Percentiles rank a stretch among this genome's conserved stretches.
Evolutionary conservation across 2,113 vertebrate species (phyloP).

Genomic region (Promerops cafer): DNA sequence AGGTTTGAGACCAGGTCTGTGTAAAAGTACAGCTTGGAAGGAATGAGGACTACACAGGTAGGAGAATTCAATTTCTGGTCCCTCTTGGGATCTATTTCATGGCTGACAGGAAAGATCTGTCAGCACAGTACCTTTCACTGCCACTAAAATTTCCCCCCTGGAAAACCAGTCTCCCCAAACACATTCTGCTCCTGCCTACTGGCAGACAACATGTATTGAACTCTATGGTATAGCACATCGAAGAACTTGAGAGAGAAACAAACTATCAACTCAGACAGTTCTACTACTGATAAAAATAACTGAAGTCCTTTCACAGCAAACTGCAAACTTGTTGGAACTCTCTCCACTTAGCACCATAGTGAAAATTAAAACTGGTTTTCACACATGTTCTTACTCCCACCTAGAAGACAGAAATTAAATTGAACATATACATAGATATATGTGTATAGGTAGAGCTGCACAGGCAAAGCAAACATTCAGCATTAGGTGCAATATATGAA

Average conservation of each 20-base stretch:
- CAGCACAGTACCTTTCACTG: neutral
- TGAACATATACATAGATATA: neutral
- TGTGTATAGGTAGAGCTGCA: neutral
- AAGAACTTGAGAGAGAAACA: neutral
- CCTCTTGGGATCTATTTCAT: neutral
- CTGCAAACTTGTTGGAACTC: neutral
- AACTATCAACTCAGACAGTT: neutral
- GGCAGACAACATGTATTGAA: neutral
- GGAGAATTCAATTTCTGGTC: neutral
- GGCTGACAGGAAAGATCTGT: neutral
- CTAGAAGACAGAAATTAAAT: neutral
- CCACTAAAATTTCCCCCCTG: neutral
- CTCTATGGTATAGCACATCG: neutral
- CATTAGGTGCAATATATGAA: neutral
- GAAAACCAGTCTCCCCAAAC: neutral
- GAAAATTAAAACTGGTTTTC: neutral
- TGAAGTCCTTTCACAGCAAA: neutral
- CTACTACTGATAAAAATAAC: neutral
- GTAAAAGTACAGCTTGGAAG: neutral
- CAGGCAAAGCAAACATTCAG: neutral
- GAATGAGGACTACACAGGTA: neutral
- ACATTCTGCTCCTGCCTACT: accelerated
- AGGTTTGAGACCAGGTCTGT: neutral
- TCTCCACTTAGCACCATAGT: neutral
- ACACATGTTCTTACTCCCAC: neutral